Evolutionary conservation across 2,888 invertebrate genomes (phyloP).

Genomic region (Acrobasis repandana): DNA sequence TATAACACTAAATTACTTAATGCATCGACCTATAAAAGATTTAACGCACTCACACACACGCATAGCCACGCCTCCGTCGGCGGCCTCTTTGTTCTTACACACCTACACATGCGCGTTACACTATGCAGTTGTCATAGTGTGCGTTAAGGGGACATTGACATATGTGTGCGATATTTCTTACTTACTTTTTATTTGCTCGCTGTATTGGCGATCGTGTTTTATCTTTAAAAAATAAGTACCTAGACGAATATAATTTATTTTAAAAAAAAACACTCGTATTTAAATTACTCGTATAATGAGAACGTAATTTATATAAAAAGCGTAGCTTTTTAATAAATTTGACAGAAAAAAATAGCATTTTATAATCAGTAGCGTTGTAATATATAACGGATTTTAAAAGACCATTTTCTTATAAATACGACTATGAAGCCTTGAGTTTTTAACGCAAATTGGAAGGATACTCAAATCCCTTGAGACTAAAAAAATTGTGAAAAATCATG

Average conservation of each 20-base stretch:
- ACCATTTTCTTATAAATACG: no score
- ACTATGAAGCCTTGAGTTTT: conserved; percentile 28
- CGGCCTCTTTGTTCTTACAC: conserved; percentile 63
- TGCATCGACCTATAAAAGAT: conserved; percentile 82
- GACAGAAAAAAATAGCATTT: no score
- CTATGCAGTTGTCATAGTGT: conserved; percentile 38
- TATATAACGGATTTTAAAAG: no score
- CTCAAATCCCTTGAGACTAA: conserved; percentile 24
- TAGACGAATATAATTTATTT: background rate
- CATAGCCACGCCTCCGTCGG: conserved; percentile 56
- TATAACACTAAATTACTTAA: conserved; percentile 80
- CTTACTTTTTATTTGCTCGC: conserved; percentile 62
- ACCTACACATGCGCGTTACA: conserved; percentile 60
- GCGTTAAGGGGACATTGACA: conserved; percentile 59
- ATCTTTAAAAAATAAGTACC: background rate
- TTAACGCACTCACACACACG: conserved; percentile 65
- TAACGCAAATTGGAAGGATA: conserved; percentile 29
- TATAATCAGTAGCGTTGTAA: no score
- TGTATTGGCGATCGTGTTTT: conserved; percentile 41
- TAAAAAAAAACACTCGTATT: no score
- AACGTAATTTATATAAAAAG: no score
- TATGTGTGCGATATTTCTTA: conserved; percentile 67
- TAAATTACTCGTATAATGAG: no score
- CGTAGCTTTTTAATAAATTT: no score
- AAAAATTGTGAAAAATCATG: conserved; percentile 27